A percentile compares a stretch with the other conserved stretches of the same genome.
Evolutionary conservation across 1,140 invertebrate species (phyloP).

Genomic region (Thaumatotibia leucotreta): DNA sequence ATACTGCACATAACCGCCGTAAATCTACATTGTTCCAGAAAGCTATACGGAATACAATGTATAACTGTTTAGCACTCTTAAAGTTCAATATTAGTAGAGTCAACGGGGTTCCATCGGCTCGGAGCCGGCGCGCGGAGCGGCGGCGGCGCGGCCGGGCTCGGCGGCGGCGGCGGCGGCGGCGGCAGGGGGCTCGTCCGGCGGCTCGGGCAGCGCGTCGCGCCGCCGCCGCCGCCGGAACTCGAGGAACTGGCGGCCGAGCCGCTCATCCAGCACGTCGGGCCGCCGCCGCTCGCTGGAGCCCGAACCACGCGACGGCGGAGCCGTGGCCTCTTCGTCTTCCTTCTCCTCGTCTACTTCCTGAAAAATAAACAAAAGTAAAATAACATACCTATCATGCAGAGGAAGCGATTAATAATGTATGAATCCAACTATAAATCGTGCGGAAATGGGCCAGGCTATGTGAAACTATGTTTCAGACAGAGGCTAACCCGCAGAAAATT

Average conservation of each 20-base stretch:
- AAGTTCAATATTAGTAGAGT: conserved; percentile 4
- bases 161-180: conserved; percentile 18
- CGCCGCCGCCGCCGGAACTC: conserved; percentile 44
- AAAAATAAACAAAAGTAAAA: no score
- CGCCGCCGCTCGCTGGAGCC: conserved; percentile 36
- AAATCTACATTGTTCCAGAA: not conserved
- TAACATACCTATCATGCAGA: no score
- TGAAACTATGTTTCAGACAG: no score
- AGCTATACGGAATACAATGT: not conserved
- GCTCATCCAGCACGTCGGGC: conserved; percentile 40
- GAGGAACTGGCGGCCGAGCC: conserved; percentile 37
- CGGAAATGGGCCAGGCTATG: no score
- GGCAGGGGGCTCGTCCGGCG: conserved; percentile 67
- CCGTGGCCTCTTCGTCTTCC: conserved; percentile 48
- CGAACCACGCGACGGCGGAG: conserved; percentile 15
- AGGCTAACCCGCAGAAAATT: no score
- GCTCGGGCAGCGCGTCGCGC: conserved; percentile 39
- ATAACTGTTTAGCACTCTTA: not conserved
- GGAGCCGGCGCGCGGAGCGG: conserved; percentile 21
- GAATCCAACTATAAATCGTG: no score
- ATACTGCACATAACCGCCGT: not conserved
- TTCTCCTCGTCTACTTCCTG: conserved; percentile 81
- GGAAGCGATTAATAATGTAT: no score
- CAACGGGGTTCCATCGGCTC: conserved; percentile 17
- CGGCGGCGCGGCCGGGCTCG: conserved; percentile 14